A percentile compares a stretch with the other conserved stretches of the same genome.
phyloP scores from a whole-genome alignment of 2,888 invertebrate species.

The Hipparchia sbordonii region DNA sequence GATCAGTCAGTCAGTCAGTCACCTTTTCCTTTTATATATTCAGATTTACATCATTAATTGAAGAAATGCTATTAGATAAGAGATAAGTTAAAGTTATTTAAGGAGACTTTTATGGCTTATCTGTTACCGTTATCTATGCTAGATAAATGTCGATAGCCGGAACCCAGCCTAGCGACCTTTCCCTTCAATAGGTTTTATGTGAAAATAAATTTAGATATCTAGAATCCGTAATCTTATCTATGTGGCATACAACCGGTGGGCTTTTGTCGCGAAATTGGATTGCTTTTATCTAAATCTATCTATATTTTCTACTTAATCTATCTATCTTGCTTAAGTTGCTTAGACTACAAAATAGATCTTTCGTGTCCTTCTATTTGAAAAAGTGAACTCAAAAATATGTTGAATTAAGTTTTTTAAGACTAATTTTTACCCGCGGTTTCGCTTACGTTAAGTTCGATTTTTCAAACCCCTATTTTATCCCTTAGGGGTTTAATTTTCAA shows the following conservation, averaged over 20 bases:
- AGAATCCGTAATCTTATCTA: slow-evolving; percentile 9
- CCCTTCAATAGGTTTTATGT: slow-evolving; percentile 12
- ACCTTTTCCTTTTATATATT: too few species aligned
- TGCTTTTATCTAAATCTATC: neutral
- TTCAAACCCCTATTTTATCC: too few species aligned
- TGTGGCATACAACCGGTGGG: neutral
- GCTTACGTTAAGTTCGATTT: too few species aligned
- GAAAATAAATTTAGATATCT: slow-evolving; percentile 19
- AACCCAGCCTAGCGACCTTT: slow-evolving; percentile 2
- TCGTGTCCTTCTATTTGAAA: too few species aligned
- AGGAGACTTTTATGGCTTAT: neutral
- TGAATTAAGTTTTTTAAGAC: too few species aligned
- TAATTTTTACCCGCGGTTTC: too few species aligned
- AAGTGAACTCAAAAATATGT: too few species aligned
- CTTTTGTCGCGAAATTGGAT: slow-evolving; percentile 11
- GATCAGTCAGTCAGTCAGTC: too few species aligned
- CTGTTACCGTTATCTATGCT: neutral
- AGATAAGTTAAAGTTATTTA: neutral
- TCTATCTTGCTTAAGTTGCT: neutral
- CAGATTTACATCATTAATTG: too few species aligned
- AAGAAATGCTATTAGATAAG: neutral
- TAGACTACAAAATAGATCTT: too few species aligned
- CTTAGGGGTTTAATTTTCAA: too few species aligned
- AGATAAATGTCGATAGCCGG: neutral
- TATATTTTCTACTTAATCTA: neutral